Evolutionary conservation across 2,113 vertebrate species (phyloP), one percentile per base, ranked within the genome.

Genomic region (Sakesphorus luctuosus): DNA sequence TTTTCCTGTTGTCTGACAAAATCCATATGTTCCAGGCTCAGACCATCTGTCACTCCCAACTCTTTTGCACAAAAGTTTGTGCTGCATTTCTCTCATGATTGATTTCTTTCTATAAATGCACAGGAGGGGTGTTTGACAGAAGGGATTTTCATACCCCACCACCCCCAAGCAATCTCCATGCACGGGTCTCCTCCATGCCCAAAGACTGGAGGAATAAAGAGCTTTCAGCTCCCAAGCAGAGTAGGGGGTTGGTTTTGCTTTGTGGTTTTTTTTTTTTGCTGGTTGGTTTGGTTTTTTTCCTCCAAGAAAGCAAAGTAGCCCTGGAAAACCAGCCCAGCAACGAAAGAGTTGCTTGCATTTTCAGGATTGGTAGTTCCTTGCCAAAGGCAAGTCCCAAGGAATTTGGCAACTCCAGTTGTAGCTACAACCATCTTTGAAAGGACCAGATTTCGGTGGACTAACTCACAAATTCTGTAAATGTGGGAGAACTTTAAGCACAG

Each of bases 1-100:
- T 93, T 67, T 59, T 56, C 16, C 83, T 92, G 93, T 94, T 96
- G 92, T 23, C 96, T 96, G 94, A 96, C 92, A 96, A 96, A 96
- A 93, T 94, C 88, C 94, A 6, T 96, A 94, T 96, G 93, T 95
- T 93, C 73, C 69, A 18, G 8, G 44, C 91, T 78, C 88, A 75
- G 88, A 72, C 93, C 96, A 96, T 95, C 93, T 96, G 90, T 76
- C 94, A 72, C 65, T 92, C 87, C 20, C 52, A 14, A 36, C 77
- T 58, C 68, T 90, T 84, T 49, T 59, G 31, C 76, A 67, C 47
- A 36, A 25, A 93, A 90, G 20, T 89, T 95, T 95, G 79, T 91
- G 87, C 80, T 75, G 93, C n/a, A 23, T 93, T 95, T 65, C 79
- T 87, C 49, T 67, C 40, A 31, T 84, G 83, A 93, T 72, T 81